Evolutionary conservation across 2,113 vertebrate genomes (phyloP).

Genomic region (Otus sunia): DNA sequence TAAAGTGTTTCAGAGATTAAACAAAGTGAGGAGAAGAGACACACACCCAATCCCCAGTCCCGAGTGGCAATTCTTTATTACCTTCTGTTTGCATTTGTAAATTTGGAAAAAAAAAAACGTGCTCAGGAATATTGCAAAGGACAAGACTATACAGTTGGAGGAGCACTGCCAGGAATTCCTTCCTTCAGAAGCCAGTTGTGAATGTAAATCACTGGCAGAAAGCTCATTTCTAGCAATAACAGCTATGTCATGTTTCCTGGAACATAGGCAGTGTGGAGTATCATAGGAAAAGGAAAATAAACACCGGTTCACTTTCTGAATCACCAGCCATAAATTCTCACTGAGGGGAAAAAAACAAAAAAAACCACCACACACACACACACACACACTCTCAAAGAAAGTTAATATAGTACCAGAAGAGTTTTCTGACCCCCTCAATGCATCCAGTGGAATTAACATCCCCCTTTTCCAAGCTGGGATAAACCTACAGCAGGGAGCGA

Average conservation of each 20-base stretch:
- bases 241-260: conserved; percentile 59
- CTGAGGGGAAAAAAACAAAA: neutral
- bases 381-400: neutral
- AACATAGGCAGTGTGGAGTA: conserved; percentile 28
- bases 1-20: neutral
- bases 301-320: conserved; percentile 1
- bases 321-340: conserved; percentile 36
- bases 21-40: neutral
- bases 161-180: conserved; percentile 40
- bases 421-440: neutral
- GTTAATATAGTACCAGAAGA: neutral
- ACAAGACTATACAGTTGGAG: neutral
- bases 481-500: neutral
- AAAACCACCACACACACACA: neutral
- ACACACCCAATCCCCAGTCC: neutral
- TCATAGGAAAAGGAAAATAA: conserved; percentile 57
- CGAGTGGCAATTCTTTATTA: neutral
- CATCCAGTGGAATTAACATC: neutral
- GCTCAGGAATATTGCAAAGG: neutral
- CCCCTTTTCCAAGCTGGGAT: neutral
- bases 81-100: neutral
- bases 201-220: conserved; percentile 29
- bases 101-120: neutral
- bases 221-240: conserved; percentile 35
- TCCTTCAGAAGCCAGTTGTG: conserved; percentile 2